Evolutionary conservation across 2,888 invertebrate species (phyloP), one percentile per base, ranked within the genome.

Genomic region (Chalcosyrphus nemorum): DNA sequence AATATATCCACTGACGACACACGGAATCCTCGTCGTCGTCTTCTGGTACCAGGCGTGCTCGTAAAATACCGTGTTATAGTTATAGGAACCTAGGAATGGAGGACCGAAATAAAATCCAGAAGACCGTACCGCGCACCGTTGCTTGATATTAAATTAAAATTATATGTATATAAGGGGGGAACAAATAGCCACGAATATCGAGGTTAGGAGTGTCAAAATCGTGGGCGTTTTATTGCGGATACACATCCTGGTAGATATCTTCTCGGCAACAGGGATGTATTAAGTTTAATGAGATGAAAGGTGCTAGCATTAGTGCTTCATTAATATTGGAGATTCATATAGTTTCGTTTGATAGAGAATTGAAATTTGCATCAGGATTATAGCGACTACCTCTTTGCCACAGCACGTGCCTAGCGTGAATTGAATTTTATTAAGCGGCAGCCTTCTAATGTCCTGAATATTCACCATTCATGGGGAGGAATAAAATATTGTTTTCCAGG

Each of bases 61-160:
- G n/a, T 32, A 43, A 32, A 75, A 75, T 57, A 35, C n/a, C n/a
- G 15, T 4, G 38, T 35, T 43, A 13, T 43, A 41, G 38, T 47
- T 61, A 38, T 50, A 19, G 4, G 41, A 63, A n/a, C 61, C 27
- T 17, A 35, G 32, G 17, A 27, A 21, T 6, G 54, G 4, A 17
- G 54, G 4, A 17, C 27, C 15, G 24, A 74, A 65, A 74, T 74
- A 54, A 47, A 74, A 63, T 38, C n/a, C n/a, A n/a, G n/a, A n/a
- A n/a, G n/a, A n/a, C n/a, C n/a, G n/a, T n/a, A n/a, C n/a, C 43
- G 17, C 6, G 7, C 29, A n/a, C 43, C 59, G 52, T 50, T 81
- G 17, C 76, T 52, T 43, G 81, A 32, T 75, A 76, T 81, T 76
- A 59, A 76, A 71, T 65, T 81, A 81, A 76, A 82, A 76, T 72